These are phyloP conservation scores for Ophioninae sp. DNA, from an alignment of 2,888 invertebrate species.

Conservation along the genomic window DNA sequence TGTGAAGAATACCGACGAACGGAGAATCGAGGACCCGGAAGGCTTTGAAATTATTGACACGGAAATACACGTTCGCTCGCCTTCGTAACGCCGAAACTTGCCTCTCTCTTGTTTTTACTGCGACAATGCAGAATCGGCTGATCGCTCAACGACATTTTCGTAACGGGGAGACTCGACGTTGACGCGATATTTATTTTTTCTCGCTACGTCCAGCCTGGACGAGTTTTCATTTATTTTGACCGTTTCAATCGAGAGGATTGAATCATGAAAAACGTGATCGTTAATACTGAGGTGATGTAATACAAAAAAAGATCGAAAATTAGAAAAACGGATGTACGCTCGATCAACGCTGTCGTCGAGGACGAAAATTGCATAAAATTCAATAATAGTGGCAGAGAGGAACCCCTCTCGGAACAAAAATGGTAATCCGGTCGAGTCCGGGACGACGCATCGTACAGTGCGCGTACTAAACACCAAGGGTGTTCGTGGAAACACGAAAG, in stretches of 20 bases:
- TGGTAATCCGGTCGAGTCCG: neutral
- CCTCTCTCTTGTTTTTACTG: neutral
- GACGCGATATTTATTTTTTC: neutral
- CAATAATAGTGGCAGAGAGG: neutral
- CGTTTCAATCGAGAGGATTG: neutral
- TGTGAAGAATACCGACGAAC: slow-evolving; percentile 14
- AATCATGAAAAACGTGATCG: neutral
- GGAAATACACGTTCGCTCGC: slow-evolving; percentile 65
- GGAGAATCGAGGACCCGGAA: slow-evolving; percentile 59
- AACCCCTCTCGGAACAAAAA: neutral
- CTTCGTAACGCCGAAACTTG: slow-evolving; percentile 61
- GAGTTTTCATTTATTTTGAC: neutral
- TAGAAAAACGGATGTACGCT: neutral
- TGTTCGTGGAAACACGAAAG: neutral
- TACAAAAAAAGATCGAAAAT: neutral
- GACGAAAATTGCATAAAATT: neutral
- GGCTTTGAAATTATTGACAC: slow-evolving; percentile 73
- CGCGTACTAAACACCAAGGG: slow-evolving; percentile 6
- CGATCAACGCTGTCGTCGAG: neutral
- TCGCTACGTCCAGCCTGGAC: neutral
- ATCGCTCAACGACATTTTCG: neutral
- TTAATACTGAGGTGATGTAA: too few relatives aligned
- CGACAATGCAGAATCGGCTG: neutral
- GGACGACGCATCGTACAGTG: neutral
- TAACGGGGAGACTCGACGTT: neutral